A percentile compares a stretch with the other conserved stretches of the same genome.
Conservation (phyloP, 2,888 invertebrate genomes). For the Chrysomela aeneicollis region DNA sequence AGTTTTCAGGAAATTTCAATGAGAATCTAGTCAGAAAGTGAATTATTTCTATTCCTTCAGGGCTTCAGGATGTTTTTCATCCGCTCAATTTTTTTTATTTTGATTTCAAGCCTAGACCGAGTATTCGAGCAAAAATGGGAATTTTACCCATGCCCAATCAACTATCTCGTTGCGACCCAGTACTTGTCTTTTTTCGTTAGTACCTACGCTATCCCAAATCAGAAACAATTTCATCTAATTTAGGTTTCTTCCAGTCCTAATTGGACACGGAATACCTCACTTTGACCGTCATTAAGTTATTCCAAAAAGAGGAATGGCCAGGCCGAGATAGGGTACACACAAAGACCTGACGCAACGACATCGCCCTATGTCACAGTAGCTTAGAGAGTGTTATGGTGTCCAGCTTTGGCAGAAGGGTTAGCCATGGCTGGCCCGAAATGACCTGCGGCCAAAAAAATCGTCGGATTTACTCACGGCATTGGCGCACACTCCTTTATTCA, state of each 20-base stretch:
- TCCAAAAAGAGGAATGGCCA: conserved; percentile 18
- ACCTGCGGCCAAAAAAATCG: conserved; percentile 50
- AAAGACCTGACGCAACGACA: conserved; percentile 35
- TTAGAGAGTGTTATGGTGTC: conserved; percentile 11
- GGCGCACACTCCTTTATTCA: conserved; percentile 35
- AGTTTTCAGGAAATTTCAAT: too few species aligned
- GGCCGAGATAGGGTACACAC: conserved; percentile 28
- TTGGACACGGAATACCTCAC: conserved; percentile 22
- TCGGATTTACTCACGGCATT: conserved; percentile 42
- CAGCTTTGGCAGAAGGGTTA: conserved; percentile 30
- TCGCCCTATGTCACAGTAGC: conserved; percentile 32
- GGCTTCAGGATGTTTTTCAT: too few species aligned
- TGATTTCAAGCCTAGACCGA: too few species aligned
- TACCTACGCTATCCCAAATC: neutral
- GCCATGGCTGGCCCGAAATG: conserved; percentile 41
- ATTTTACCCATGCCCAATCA: neutral
- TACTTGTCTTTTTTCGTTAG: neutral
- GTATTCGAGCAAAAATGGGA: too few species aligned
- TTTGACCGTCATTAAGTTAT: neutral
- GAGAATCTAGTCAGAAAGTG: too few species aligned
- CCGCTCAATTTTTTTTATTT: too few species aligned
- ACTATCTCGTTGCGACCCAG: neutral
- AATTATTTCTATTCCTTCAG: too few species aligned
- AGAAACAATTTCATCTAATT: conserved; percentile 5
- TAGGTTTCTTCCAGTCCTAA: conserved; percentile 13